Evolutionary conservation across 2,113 vertebrate genomes (phyloP).

Genomic region (Pelecanoides urinatrix): DNA sequence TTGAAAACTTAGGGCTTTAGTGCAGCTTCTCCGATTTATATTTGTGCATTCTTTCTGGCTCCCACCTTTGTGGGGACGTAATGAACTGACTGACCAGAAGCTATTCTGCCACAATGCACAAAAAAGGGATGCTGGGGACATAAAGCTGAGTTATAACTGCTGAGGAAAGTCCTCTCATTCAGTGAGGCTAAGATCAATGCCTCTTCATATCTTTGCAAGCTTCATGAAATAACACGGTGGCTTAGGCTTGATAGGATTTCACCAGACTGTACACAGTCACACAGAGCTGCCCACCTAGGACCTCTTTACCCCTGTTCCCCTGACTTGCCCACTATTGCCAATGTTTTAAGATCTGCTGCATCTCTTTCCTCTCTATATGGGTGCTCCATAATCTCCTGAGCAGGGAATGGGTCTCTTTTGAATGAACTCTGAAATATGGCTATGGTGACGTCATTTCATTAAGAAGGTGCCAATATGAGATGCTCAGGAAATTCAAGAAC

Average conservation of each 20-base stretch:
- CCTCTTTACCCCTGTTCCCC: neutral
- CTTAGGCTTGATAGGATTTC: neutral
- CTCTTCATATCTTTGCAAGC: neutral
- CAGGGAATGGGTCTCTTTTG: neutral
- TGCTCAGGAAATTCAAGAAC: neutral
- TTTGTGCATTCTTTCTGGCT: neutral
- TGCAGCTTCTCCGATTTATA: slow-evolving; percentile 14
- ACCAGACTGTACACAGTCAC: neutral
- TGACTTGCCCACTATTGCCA: neutral
- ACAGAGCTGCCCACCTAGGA: neutral
- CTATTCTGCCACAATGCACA: neutral
- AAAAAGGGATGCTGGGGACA: neutral
- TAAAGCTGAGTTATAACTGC: neutral
- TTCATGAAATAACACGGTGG: neutral
- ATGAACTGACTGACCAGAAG: neutral
- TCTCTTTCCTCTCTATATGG: neutral
- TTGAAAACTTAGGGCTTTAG: slow-evolving; percentile 36
- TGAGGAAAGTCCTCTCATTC: neutral
- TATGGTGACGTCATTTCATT: neutral
- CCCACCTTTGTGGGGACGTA: neutral
- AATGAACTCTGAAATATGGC: neutral
- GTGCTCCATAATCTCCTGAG: neutral
- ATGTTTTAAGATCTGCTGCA: neutral
- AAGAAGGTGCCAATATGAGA: neutral
- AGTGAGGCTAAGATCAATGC: neutral